Conservation (phyloP, 2,113 vertebrate species). For the Mellivora capensis region DNA sequence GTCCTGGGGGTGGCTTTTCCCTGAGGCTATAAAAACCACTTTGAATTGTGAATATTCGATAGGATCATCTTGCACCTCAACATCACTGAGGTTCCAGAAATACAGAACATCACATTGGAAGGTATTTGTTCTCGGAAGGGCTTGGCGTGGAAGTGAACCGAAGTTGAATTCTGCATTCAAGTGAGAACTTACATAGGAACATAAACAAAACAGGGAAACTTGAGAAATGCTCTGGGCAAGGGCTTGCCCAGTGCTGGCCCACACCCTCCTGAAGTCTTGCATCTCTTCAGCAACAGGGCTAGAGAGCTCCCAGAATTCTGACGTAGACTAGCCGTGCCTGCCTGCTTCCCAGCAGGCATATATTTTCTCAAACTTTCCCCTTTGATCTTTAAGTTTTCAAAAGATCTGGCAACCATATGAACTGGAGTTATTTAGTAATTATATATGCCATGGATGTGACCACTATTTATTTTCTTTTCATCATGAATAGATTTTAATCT, state of each 20-base stretch:
- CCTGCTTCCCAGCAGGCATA: neutral
- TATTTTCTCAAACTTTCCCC: neutral
- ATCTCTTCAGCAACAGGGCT: neutral
- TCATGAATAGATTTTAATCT: neutral
- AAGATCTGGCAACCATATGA: neutral
- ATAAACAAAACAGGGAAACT: neutral
- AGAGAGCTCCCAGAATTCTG: neutral
- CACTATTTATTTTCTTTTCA: neutral
- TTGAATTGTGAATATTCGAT: neutral
- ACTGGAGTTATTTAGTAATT: neutral
- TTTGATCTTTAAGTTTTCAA: neutral
- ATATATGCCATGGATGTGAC: neutral
- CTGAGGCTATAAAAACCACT: neutral
- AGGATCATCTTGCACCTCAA: too few species aligned
- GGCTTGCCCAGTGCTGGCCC: neutral
- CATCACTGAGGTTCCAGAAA: neutral
- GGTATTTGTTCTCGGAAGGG: neutral
- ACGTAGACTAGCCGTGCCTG: neutral
- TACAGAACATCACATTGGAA: neutral
- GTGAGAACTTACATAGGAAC: neutral
- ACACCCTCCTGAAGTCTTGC: accelerated
- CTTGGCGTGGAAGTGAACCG: neutral
- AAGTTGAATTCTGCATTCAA: neutral
- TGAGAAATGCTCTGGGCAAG: neutral
- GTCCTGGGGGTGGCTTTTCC: neutral